A percentile compares a stretch with the other conserved stretches of the same genome.
Evolutionary conservation across 1,140 invertebrate genomes (phyloP).

Genomic region (Philotrypesis tridentata): DNA sequence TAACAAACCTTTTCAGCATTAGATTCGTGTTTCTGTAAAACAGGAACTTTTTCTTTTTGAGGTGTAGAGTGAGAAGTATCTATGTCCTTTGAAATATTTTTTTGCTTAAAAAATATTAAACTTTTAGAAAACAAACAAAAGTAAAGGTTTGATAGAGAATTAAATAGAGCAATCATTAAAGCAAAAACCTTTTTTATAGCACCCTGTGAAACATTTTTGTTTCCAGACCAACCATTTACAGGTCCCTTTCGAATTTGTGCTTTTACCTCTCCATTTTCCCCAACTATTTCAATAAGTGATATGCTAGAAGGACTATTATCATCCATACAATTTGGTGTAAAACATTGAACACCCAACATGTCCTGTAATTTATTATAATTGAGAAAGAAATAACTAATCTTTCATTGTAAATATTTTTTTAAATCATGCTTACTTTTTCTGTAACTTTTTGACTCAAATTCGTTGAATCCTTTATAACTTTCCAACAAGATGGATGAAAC

Average conservation of each 20-base stretch:
- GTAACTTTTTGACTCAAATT: slow-evolving; percentile 48
- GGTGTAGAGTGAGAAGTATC: background rate
- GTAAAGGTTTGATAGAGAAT: background rate
- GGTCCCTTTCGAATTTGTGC: slow-evolving; percentile 16
- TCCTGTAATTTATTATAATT: slow-evolving; percentile 50
- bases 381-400: slow-evolving; percentile 4
- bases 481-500: slow-evolving; percentile 61
- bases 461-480: slow-evolving; percentile 53
- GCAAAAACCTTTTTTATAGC: slow-evolving; percentile 43
- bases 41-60: background rate
- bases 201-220: slow-evolving; percentile 23
- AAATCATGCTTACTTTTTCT: slow-evolving; percentile 53
- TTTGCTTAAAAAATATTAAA: background rate
- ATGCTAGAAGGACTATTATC: slow-evolving; percentile 48
- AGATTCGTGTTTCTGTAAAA: background rate
- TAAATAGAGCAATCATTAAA: background rate
- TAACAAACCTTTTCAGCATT: background rate
- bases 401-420: background rate
- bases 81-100: background rate
- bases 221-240: background rate
- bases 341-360: slow-evolving; percentile 53
- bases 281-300: slow-evolving; percentile 53
- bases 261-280: slow-evolving; percentile 47
- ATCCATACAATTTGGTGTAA: slow-evolving; percentile 56
- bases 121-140: background rate